Base-by-base conservation (phyloP, 2,888 invertebrate genomes). In the Lottia gigantea region DNA sequence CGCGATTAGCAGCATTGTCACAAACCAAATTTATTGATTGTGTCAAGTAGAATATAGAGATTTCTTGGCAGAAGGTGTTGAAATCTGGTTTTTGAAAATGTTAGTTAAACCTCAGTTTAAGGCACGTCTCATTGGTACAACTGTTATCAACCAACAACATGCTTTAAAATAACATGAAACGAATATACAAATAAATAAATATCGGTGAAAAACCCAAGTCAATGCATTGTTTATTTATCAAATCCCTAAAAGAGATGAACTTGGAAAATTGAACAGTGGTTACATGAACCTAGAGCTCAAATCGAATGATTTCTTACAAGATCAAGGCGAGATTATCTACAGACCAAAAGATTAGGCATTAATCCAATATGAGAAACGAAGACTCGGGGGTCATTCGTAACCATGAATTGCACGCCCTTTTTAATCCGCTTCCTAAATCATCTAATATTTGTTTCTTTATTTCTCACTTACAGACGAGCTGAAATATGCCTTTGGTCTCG, bases 341-440 rank as follows among this genome's bases (percentile, higher is more conserved):
- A 19, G 55, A 55, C 55, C 55, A 55, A 55, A 55, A 55, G 55
- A 55, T 55, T 55, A 55, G 19, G 19, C 23, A 55, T 55, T 55
- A 55, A 55, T 55, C 55, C 55, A 55, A 23, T 23, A 55, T 23
- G 19, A 23, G 55, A 55, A 55, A 55, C 55, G 8, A 19, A 55
- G 55, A 15, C 55, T 55, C 55, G 19, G 55, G 55, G 55, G 55
- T 55, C 55, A 55, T 55, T 15, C 23, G 55, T 55, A 55, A 55
- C 55, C 55, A 23, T 19, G 23, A 55, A 55, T 55, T 19, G 55
- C 55, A 55, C 55, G 55, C 55, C 55, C 55, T 55, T 55, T 55
- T 55, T 55, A 55, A 55, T 55, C 55, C 55, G 19, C 4, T 23
- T 23, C 55, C 55, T 55, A 55, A 55, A 55, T 23, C 55, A 19